Percentiles rank a stretch among this genome's conserved stretches.
Conservation (phyloP, 2,113 vertebrate genomes). For the Grallaria varia region DNA sequence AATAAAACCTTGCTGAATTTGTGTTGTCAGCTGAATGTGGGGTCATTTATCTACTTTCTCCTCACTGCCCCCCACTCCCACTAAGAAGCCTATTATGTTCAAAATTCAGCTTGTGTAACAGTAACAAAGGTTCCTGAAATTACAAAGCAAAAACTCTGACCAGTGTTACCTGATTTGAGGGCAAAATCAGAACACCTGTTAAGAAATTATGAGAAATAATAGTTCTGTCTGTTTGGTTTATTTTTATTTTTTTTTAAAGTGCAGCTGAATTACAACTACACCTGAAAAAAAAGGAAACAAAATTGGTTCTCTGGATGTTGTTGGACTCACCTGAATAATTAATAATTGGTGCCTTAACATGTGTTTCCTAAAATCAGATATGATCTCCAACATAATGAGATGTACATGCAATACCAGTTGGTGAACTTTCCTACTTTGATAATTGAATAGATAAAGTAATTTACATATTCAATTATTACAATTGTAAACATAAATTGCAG, state of each 20-base stretch:
- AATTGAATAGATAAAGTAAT: background rate
- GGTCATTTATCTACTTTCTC: background rate
- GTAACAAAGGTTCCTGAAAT: background rate
- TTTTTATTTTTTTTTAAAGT: background rate
- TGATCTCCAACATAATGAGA: background rate
- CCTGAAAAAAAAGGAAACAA: background rate
- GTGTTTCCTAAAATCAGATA: background rate
- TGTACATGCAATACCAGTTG: background rate
- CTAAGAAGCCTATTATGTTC: background rate
- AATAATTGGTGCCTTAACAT: background rate
- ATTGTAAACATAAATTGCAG: background rate
- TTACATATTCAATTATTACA: background rate
- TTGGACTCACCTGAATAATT: background rate
- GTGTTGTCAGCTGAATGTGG: background rate
- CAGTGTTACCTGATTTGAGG: background rate
- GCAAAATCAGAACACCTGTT: background rate
- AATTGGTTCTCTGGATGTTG: background rate
- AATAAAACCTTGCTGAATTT: background rate
- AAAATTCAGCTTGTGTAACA: background rate
- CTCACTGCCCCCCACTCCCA: rapidly evolving
- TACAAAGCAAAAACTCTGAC: background rate
- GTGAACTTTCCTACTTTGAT: background rate
- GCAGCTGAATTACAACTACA: background rate
- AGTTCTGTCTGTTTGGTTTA: background rate
- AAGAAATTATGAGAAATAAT: background rate